Base-by-base conservation (phyloP, 2,113 vertebrate genomes). In the Hucho hucho region DNA sequence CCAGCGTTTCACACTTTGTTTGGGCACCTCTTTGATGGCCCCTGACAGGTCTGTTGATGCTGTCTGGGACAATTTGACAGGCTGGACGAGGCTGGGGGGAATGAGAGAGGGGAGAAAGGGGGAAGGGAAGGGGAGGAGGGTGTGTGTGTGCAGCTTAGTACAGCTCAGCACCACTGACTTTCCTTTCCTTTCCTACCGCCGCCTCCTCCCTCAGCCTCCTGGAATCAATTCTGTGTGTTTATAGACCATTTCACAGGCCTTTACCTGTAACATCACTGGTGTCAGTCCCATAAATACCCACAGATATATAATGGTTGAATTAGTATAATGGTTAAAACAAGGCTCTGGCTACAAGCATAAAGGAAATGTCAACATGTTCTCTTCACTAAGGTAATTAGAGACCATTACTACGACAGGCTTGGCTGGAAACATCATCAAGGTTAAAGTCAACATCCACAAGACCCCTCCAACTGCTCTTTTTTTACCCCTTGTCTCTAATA, bases 211-310 rank as follows among this genome's bases (percentile, higher is more conserved):
- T 93, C 92, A 93, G 94, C 94, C 94, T 93, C 88, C 89, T 93
- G 49, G 49, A 97, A 98, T 98, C 98, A 98, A 97, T 98, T 97
- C 95, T 93, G 93, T 95, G 93, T 97, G 96, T 98, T 98, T 98
- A 98, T 97, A 98, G 96, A 98, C 96, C 97, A 97, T 98, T 43
- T 43, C 37, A 43, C 37, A 43, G 37, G 37, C 37, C 37, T 43
- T 97, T 97, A 97, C 96, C 96, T 97, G 96, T 94, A 97, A 96
- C 96, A 97, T 97, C 96, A 97, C 96, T 97, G 96, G 95, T 97
- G 96, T 96, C 96, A 96, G 96, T 95, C 95, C 93, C 96, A 97
- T 98, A 97, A 98, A 98, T 96, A 97, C 94, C 93, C 93, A 89
- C 93, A 92, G 95, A 95, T 96, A 94, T 98, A 98, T 97, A 97